Evolutionary conservation across 2,797 vertebrate genomes (phyloP).

Genomic region (Tinamus major): DNA sequence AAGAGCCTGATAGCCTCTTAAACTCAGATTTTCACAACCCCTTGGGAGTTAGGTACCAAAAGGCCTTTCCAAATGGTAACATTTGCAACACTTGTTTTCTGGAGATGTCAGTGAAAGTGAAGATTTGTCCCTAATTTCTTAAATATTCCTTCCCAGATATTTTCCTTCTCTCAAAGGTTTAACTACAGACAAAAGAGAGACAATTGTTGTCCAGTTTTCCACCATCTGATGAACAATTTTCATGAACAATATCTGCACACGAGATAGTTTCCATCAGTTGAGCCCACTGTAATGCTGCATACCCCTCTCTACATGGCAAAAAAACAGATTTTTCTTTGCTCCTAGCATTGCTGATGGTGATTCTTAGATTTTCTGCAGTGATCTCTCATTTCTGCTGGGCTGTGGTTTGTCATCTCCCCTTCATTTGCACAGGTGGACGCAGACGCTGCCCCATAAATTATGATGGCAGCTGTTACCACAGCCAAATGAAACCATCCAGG

Average conservation of each 20-base stretch:
- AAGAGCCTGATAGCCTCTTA: background rate
- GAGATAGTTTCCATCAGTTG: background rate
- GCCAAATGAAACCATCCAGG: background rate
- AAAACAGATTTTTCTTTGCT: background rate
- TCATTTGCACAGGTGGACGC: rapidly evolving
- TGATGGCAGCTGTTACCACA: rapidly evolving
- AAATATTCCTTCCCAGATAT: background rate
- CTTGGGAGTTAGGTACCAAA: background rate
- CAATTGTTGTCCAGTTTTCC: background rate
- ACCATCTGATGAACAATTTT: background rate
- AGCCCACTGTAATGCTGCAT: background rate
- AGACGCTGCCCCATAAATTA: background rate
- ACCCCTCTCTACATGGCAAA: background rate
- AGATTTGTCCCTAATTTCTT: background rate
- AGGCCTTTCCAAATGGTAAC: background rate
- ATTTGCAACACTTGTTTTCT: background rate
- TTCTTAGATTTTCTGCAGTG: background rate
- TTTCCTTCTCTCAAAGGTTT: background rate
- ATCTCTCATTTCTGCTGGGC: background rate
- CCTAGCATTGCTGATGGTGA: background rate
- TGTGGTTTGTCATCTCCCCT: background rate
- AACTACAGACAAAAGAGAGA: background rate
- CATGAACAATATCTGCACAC: background rate
- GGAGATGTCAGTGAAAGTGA: background rate
- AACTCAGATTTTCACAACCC: background rate